Base-by-base conservation (phyloP, 1,140 invertebrate species). In the Mactra quadrangularis region DNA sequence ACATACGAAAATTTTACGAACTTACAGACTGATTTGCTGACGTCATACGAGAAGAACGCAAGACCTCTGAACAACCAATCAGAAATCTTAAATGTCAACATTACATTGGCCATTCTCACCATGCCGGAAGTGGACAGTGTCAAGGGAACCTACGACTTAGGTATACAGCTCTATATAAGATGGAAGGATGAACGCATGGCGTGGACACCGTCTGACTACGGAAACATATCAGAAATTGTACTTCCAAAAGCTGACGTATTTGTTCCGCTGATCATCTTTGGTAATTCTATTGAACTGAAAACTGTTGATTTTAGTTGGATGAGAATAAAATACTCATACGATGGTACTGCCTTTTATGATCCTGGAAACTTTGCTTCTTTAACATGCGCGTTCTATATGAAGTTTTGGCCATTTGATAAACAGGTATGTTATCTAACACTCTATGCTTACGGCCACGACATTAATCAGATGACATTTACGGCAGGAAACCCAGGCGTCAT, bases 131-230 rank as follows among this genome's bases (percentile, higher is more conserved):
- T 64, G 1, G 35, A 64, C 22, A 33, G 9, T 4, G 19, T 64
- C 19, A 17, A 22, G 0, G 60, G 60, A 4, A n/a, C 60, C 17
- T 19, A 45, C 3, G 47, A 15, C 22, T 45, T 64, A 38, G 60
- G 35, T 4, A 35, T 64, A 17, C 41, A 45, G 60, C 6, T 41
- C 15, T 15, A 2, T 1, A 22, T 27, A 22, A 38, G 47, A 45
- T 71, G 68, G 68, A 47, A 53, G 17, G 68, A 71, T 31, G 68
- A 55, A 35, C n/a, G 41, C 52, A 9, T 71, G 22, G 53, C 50
- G 11, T 71, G 68, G 68, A 53, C 27, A 19, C 47, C 68, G 3
- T n/a, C 31, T 17, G 52, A 33, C 29, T 45, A 71, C 27, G 50
- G 50, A 19, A 50, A 50, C 52, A 71, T 53, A 3, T 19, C 45